These are phyloP conservation scores for Adelosebastes latens DNA, from an alignment of 2,797 vertebrate species.

Conservation along the genomic window DNA sequence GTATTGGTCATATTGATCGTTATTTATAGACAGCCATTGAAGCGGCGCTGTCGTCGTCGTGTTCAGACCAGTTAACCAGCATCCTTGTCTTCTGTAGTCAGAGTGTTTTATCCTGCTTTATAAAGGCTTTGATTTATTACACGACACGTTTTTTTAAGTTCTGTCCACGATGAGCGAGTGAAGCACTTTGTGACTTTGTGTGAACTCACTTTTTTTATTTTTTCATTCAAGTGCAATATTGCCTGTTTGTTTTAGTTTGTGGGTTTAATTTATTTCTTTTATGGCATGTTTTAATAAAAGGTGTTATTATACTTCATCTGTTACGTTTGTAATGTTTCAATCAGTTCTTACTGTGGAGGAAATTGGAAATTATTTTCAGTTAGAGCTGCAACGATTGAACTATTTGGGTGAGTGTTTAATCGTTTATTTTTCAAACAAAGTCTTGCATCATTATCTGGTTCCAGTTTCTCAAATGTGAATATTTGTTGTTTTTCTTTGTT, in stretches of 20 bases:
- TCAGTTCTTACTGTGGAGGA: background rate
- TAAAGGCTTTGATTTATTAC: background rate
- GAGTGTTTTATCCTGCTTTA: constrained; percentile 2
- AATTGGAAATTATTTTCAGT: background rate
- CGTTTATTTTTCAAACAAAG: background rate
- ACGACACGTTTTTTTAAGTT: constrained; percentile 14
- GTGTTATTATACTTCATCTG: constrained; percentile 28
- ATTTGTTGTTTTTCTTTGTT: background rate
- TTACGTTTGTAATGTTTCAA: background rate
- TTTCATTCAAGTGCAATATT: constrained; percentile 70
- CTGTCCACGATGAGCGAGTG: constrained; percentile 4
- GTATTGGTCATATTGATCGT: constrained; percentile 82
- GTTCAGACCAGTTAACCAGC: constrained; percentile 38
- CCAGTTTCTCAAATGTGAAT: background rate
- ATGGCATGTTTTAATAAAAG: constrained; percentile 76
- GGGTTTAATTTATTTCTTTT: constrained; percentile 68
- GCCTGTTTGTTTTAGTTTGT: constrained; percentile 46
- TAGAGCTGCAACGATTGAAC: background rate
- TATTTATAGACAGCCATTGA: constrained; percentile 30
- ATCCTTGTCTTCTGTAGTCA: constrained; percentile 14
- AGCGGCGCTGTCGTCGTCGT: constrained; percentile 15
- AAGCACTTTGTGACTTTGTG: constrained; percentile 53
- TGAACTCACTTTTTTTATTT: constrained; percentile 1
- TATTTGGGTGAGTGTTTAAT: background rate
- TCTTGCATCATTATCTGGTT: background rate